A percentile compares a stretch with the other conserved stretches of the same genome.
phyloP scores from a whole-genome alignment of 2,113 vertebrate genomes.

The Willisornis vidua region DNA sequence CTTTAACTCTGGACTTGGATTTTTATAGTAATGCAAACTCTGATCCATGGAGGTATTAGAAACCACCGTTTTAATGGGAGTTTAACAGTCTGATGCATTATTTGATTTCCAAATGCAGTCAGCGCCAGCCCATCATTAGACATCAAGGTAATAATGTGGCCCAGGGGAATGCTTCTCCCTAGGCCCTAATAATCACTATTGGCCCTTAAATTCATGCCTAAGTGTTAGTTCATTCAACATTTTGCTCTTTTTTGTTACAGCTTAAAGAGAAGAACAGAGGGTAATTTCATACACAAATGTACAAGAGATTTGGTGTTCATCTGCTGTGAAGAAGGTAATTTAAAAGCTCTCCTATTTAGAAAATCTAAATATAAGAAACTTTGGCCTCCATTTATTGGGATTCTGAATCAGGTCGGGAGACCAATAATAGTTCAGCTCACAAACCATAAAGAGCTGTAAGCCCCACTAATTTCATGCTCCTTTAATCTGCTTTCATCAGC shows the following conservation, averaged over 20 bases:
- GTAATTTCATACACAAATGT: conserved; percentile 56
- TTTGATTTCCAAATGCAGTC: conserved; percentile 37
- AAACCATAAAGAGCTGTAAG: conserved; percentile 41
- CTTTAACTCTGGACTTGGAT: background rate
- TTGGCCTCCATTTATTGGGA: conserved; percentile 20
- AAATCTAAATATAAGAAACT: conserved; percentile 49
- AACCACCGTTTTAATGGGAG: background rate
- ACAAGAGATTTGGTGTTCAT: conserved; percentile 47
- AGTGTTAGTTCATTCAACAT: conserved; percentile 28
- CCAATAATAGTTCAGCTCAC: conserved; percentile 37
- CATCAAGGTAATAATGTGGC: conserved; percentile 5
- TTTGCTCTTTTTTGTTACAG: conserved; percentile 31
- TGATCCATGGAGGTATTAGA: background rate
- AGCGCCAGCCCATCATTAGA: conserved; percentile 8
- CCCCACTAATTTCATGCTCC: conserved; percentile 50
- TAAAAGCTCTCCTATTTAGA: conserved; percentile 45
- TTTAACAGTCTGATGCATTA: conserved; percentile 57
- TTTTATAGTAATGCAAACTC: background rate
- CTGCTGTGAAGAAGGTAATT: conserved; percentile 42
- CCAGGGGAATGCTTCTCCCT: background rate
- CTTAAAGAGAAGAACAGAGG: conserved; percentile 33
- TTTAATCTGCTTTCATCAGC: conserved; percentile 65
- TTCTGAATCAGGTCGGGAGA: conserved; percentile 39
- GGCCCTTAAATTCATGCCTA: conserved; percentile 17
- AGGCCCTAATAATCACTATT: background rate